Base-by-base conservation (phyloP, 1,140 invertebrate genomes). In the Drosophila lacertosa region DNA sequence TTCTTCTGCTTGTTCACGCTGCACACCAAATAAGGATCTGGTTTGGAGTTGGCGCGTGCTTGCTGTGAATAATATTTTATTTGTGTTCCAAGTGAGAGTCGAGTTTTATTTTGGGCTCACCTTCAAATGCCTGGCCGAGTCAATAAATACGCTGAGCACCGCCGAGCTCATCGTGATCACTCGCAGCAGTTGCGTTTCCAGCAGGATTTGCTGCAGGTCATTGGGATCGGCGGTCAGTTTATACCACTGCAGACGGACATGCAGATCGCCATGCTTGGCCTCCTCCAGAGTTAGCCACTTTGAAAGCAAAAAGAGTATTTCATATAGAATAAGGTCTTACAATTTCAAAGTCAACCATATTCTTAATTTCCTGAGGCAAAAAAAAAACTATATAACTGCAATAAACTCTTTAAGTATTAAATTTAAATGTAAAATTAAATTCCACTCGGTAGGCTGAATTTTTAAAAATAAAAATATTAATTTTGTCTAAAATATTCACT, bases 201-300 rank as follows among this genome's bases (percentile, higher is more conserved):
- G 92, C 10, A 97, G 81, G 16, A 95, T 95, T 47, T 94, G 93
- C 90, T 95, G 94, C 2, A 98, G 92, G 91, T 97, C 95, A 29
- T 92, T 90, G 13, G 94, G 91, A 91, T 96, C 93, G 26, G 94
- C 93, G 13, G 95, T 95, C 29, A 99, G 92, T 62, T 94, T 94
- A 51, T 98, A 93, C 98, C 98, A 99, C 3, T 94, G 95, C 18
- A 98, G 92, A 60, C 96, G 94, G 24, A 99, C 82, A 91, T 98
- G 97, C 1, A 99, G 93, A 93, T 97, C 95, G 32, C 98, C 98
- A 88, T 97, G 97, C 92, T 98, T 98, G 3, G 97, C 97, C 92
- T 98, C 95, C 91, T 99, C 97, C 65, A 99, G 92, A 0, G 97
- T 96, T 50, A 98, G 93, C 97, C 98, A 99, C 97, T 98, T 81